Evolutionary conservation across 2,113 vertebrate species (phyloP), one percentile per base, ranked within the genome.

Genomic region (Rhineura floridana): DNA sequence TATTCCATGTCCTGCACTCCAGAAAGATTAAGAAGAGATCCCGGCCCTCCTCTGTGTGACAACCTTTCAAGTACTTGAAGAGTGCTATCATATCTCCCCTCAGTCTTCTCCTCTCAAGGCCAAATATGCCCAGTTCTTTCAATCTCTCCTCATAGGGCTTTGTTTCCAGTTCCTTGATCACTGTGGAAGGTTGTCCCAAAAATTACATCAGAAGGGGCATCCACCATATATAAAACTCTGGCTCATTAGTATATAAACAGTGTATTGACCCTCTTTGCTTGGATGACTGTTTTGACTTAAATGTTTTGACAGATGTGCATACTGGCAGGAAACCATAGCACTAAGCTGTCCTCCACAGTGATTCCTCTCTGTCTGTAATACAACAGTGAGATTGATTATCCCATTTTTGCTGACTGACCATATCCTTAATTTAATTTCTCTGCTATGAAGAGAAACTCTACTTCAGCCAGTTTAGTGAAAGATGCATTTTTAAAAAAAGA

Each of bases 341-440:
- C 81, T 70, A 10, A 75, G 77, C 9, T 2, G 0, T 30, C 87
- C 84, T 76, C 81, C 21, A 6, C 63, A 50, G 75, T 44, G 70
- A 86, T 7, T 1, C 36, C 2, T 42, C 28, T 44, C 13, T 28
- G 65, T 90, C 0, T 0, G 52, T 70, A 11, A 65, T 90, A 73
- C 70, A 33, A 33, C 12, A 46, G 65, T 63, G 63, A 1, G 86
- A 76, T 55, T 12, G 25, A 90, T 92, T 46, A 75, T 86, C 5
- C 46, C 79, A 1, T 90, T 83, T 94, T 91, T 89, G 81, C 88
- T 92, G 82, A 65, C 42, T 92, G 91, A 88, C 67, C 80, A 3
- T 1, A 0, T 42, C 78, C 19, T 1, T 88, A 93, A 92, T 59
- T 91, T 86, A 78, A 86, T 62, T 52, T 36, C 52, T 90, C 0